These are phyloP conservation scores for Tigriopus californicus DNA, from an alignment of 2,888 invertebrate genomes.

Conservation along the genomic window DNA sequence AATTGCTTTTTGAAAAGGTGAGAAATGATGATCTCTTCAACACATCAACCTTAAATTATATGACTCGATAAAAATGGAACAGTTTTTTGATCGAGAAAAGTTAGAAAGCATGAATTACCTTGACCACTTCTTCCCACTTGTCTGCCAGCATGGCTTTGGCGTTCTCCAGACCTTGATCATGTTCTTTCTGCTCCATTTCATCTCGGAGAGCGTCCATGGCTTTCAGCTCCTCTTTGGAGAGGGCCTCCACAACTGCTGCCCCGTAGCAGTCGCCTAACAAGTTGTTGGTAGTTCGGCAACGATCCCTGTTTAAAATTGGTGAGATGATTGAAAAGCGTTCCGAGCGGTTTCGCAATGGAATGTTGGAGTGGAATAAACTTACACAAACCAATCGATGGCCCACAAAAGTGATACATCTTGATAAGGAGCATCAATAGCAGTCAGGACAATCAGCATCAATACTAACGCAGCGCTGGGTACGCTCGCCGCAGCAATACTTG, in stretches of 20 bases:
- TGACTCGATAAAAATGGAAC: background rate
- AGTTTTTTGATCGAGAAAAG: background rate
- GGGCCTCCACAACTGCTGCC: slow-evolving; percentile 60
- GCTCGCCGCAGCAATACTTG: slow-evolving; percentile 70
- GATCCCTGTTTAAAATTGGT: slow-evolving; percentile 40
- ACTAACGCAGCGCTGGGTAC: slow-evolving; percentile 72
- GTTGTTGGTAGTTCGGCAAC: slow-evolving; percentile 68
- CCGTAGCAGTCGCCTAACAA: slow-evolving; percentile 73
- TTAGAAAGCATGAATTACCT: background rate
- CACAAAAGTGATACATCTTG: slow-evolving; percentile 62
- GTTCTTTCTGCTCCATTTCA: background rate
- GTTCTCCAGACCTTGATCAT: background rate
- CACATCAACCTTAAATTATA: background rate
- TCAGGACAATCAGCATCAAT: slow-evolving; percentile 54
- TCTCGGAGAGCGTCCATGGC: slow-evolving; percentile 27
- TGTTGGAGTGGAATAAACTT: slow-evolving; percentile 29
- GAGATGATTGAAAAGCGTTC: background rate
- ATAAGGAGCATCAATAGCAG: slow-evolving; percentile 60
- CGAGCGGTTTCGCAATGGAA: no score
- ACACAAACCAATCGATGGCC: slow-evolving; percentile 81
- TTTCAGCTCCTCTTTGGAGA: slow-evolving; percentile 61
- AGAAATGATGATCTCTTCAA: no score
- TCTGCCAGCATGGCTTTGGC: background rate
- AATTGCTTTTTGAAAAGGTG: no score
- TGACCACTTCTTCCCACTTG: background rate